Evolutionary conservation across 2,113 vertebrate species (phyloP).

Genomic region (Agelaius tricolor): DNA sequence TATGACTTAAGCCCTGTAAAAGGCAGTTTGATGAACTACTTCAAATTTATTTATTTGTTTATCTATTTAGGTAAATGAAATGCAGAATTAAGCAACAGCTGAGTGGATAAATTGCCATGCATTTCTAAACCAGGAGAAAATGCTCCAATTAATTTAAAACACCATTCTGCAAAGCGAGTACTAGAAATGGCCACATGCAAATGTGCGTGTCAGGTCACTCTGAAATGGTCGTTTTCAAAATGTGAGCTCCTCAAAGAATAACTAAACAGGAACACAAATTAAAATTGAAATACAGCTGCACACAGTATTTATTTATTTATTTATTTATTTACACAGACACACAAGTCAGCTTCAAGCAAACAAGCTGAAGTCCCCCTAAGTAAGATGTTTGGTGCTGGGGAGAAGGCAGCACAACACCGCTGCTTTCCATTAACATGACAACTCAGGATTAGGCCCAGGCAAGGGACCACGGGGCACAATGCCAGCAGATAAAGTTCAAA

Average conservation of each 20-base stretch:
- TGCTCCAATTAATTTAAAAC: neutral
- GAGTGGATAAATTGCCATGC: neutral
- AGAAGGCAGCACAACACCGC: neutral
- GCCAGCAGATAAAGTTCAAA: neutral
- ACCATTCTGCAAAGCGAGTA: neutral
- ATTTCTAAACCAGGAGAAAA: neutral
- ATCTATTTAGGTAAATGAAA: neutral
- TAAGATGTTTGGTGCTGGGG: neutral
- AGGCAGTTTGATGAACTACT: neutral
- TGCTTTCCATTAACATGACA: neutral
- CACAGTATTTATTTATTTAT: neutral
- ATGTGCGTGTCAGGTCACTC: rapidly evolving
- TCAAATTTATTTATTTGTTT: neutral
- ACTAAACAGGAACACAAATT: neutral
- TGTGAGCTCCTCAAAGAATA: neutral
- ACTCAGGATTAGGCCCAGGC: neutral
- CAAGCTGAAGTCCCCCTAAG: neutral
- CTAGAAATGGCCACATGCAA: neutral
- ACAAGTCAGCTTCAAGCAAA: neutral
- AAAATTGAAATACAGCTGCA: neutral
- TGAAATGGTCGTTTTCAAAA: neutral
- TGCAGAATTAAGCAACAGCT: neutral
- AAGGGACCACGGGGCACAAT: rapidly evolving
- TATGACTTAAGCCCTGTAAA: neutral
- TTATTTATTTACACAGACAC: neutral